A percentile compares a stretch with the other conserved stretches of the same genome.
phyloP scores from a whole-genome alignment of 2,797 vertebrate genomes.

The Sphenodon punctatus region DNA sequence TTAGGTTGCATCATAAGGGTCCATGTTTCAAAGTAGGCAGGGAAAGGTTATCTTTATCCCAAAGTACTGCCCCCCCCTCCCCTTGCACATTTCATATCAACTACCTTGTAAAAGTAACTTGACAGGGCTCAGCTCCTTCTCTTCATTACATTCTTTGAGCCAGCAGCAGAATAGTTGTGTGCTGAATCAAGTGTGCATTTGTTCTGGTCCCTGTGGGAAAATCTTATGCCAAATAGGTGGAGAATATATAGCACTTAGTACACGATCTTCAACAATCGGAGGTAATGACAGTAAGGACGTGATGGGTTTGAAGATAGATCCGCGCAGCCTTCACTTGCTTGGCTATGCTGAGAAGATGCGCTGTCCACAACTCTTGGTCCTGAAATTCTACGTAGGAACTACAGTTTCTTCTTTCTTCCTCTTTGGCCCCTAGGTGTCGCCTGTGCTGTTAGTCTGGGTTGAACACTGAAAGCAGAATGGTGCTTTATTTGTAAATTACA shows the following conservation, averaged over 20 bases:
- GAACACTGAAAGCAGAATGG: not conserved
- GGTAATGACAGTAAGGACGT: not conserved
- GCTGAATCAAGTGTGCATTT: not conserved
- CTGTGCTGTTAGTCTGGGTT: conserved; percentile 26
- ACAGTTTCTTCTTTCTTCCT: not conserved
- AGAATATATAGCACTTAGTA: not conserved
- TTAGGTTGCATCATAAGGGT: no score
- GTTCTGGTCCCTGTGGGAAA: not conserved
- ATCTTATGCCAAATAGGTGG: not conserved
- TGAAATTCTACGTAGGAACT: not conserved
- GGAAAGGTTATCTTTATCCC: no score
- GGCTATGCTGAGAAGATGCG: not conserved
- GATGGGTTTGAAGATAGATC: not conserved
- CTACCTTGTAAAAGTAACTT: no score
- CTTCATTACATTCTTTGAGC: no score
- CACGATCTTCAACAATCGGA: no score
- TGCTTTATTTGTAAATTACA: not conserved
- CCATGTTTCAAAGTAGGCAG: no score
- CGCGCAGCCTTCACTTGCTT: not conserved
- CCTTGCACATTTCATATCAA: no score
- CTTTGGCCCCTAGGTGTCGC: conserved; percentile 68
- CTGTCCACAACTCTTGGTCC: not conserved
- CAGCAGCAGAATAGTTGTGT: no score
- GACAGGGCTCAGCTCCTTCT: not conserved
- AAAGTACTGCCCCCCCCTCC: no score